These are phyloP conservation scores for Agonopterix alstromeriana DNA, from an alignment of 2,888 invertebrate genomes.

Conservation along the genomic window DNA sequence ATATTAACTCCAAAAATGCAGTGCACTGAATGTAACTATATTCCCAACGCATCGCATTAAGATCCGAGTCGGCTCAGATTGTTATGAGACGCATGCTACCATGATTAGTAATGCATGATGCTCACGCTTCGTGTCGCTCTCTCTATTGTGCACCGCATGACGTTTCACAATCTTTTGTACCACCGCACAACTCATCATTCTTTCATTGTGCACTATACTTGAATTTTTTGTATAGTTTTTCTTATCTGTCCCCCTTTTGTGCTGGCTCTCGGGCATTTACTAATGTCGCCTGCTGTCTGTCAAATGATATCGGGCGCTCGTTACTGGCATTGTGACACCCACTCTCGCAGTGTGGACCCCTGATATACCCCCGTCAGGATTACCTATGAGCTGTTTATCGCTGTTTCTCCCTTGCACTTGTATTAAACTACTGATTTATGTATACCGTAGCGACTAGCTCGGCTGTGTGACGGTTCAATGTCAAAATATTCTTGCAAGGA, in stretches of 20 bases:
- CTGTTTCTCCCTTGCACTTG: conserved; percentile 34
- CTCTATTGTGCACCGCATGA: conserved; percentile 61
- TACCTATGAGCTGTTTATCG: conserved; percentile 45
- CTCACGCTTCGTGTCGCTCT: conserved; percentile 56
- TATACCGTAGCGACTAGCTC: conserved; percentile 7
- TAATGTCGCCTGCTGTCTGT: conserved; percentile 53
- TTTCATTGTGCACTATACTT: conserved; percentile 30
- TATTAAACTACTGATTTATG: conserved; percentile 32
- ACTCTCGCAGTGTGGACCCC: conserved; percentile 37
- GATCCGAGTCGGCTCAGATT: conserved; percentile 5
- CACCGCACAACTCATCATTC: conserved; percentile 43
- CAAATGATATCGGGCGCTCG: conserved; percentile 63
- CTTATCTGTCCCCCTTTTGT: conserved; percentile 42
- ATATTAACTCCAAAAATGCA: too few species aligned
- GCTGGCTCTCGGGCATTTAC: conserved; percentile 47
- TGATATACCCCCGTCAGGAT: conserved; percentile 56
- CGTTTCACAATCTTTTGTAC: conserved; percentile 64
- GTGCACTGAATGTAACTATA: background rate
- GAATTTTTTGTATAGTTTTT: conserved; percentile 42
- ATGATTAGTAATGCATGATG: conserved; percentile 61
- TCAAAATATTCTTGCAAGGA: conserved; percentile 15
- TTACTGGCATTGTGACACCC: conserved; percentile 68
- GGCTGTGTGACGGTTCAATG: conserved; percentile 22
- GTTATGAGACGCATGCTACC: conserved; percentile 40
- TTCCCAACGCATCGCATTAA: conserved; percentile 1